Evolutionary conservation across 2,113 vertebrate species (phyloP), one percentile per base, ranked within the genome.

Genomic region (Xenopus borealis): DNA sequence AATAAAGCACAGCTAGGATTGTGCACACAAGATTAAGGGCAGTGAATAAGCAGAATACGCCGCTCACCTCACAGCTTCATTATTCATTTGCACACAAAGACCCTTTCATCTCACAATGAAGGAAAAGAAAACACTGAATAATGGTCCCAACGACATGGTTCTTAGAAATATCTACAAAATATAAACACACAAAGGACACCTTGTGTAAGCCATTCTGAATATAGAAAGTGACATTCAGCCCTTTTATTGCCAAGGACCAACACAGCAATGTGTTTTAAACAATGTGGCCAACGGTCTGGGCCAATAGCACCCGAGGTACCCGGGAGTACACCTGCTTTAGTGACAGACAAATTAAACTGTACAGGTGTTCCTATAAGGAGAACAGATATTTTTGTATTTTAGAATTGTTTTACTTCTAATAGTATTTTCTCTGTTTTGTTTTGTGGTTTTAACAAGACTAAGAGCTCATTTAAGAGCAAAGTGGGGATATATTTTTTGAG

Each of bases 71-170:
- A 14, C 17, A 67, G 19, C 23, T 14, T 47, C 45, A 67, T 67
- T 67, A 67, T 45, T 67, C 46, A 67, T 67, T 67, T 67, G 47
- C 12, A 67, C 19, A 67, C 65, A 67, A 67, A 67, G 44, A 50
- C 18, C 46, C 52, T 67, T 67, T 67, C 65, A 67, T 67, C 44
- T 23, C 45, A 50, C 50, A 66, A 66, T 17, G 50, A 67, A 20
- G 50, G 18, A 14, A 18, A 67, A 46, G 17, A n/a, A 67, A 67
- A 23, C 40, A 45, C 52, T 67, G 65, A 14, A 67, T 67, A 20
- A 67, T 67, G 65, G 13, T 11, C 46, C 12, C 46, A 45, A 67
- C 13, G 65, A 50, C 65, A 67, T 66, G 33, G 14, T 45, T 46
- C 40, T 66, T n/a, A 66, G 16, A 66, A 16, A 40, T 66, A 33